Conservation (phyloP, 2,113 vertebrate genomes). For the Phylloscopus trochiloides region DNA sequence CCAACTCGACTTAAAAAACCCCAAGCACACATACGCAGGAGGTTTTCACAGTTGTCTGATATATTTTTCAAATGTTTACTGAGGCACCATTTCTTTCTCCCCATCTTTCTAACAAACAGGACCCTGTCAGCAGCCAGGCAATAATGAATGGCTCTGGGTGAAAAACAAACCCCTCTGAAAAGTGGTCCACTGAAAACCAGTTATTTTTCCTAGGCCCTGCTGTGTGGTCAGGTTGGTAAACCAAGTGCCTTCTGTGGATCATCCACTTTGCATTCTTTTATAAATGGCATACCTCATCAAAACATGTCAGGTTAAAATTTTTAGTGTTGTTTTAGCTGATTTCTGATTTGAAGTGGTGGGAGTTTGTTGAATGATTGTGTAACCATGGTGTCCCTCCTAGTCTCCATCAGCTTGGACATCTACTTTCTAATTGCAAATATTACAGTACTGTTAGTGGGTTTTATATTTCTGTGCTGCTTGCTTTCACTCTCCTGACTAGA, state of each 20-base stretch:
- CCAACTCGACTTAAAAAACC: background rate
- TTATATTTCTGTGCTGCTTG: background rate
- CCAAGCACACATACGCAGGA: background rate
- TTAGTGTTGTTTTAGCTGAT: background rate
- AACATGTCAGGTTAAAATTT: rapidly evolving
- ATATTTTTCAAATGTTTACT: conserved; percentile 11
- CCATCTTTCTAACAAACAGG: background rate
- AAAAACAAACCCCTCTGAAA: background rate
- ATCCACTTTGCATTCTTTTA: background rate
- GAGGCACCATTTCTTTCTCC: background rate
- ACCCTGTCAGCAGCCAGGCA: background rate
- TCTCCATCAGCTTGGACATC: background rate
- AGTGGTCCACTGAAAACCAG: background rate
- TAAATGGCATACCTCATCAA: background rate
- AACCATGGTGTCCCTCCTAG: background rate
- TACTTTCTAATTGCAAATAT: background rate
- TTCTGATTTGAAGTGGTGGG: background rate
- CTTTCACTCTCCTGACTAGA: background rate
- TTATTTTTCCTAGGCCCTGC: background rate
- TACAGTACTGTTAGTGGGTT: background rate
- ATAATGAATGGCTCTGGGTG: background rate
- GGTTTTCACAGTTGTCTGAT: conserved; percentile 8
- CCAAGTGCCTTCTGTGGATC: rapidly evolving
- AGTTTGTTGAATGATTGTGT: background rate
- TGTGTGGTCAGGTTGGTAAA: background rate